Percentiles rank a stretch among this genome's conserved stretches.
phyloP scores from a whole-genome alignment of 1,140 invertebrate genomes.

The Acarapis woodi region DNA sequence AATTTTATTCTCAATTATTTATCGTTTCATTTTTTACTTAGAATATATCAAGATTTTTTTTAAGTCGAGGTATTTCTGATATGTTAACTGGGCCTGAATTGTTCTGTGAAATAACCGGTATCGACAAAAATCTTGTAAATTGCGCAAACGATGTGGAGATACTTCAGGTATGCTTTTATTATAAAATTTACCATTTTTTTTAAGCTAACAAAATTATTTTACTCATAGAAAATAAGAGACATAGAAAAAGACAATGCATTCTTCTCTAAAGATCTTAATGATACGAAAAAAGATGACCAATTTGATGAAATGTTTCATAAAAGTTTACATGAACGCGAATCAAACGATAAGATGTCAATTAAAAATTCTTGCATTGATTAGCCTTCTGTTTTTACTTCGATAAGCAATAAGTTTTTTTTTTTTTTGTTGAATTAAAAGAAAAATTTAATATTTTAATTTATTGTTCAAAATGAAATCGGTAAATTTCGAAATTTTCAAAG shows the following conservation, averaged over 20 bases:
- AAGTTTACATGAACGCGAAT: constrained; percentile 4
- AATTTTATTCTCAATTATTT: background rate
- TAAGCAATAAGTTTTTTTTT: too few species aligned
- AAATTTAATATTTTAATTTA: too few species aligned
- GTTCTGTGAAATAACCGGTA: constrained; percentile 6
- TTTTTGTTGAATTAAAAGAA: too few species aligned
- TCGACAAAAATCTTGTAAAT: background rate
- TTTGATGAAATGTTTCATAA: constrained; percentile 10
- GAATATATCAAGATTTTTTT: constrained; percentile 5
- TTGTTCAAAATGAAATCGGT: too few species aligned
- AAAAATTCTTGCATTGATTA: too few species aligned
- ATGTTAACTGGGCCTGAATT: constrained; percentile 1
- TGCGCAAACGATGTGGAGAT: constrained; percentile 2
- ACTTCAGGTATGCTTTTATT: constrained; percentile 5
- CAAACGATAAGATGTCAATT: background rate
- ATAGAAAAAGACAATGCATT: constrained; percentile 5
- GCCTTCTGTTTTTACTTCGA: too few species aligned
- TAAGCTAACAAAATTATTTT: background rate
- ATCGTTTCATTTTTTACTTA: background rate
- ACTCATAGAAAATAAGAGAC: constrained; percentile 4
- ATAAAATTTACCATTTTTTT: background rate
- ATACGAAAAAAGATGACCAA: background rate
- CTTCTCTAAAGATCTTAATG: background rate
- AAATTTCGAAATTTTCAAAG: too few species aligned
- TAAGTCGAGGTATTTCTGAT: constrained; percentile 2